Evolutionary conservation across 1,140 invertebrate species (phyloP).

Genomic region (Thaumatotibia leucotreta): DNA sequence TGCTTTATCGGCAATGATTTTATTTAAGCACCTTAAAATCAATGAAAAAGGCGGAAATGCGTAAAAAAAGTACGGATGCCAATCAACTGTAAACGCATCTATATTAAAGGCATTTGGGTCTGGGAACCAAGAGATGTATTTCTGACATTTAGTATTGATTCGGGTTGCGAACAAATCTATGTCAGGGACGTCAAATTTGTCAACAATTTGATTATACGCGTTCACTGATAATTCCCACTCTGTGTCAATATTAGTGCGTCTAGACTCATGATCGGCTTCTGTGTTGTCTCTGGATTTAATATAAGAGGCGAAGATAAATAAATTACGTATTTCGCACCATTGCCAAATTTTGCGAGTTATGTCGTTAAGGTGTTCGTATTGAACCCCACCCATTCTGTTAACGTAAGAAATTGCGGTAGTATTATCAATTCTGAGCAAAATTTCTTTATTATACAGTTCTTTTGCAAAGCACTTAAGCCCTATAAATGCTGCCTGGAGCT

Average conservation of each 20-base stretch:
- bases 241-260: conserved; percentile 25
- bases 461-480: conserved; percentile 34
- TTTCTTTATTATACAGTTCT: conserved; percentile 3
- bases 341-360: conserved; percentile 31
- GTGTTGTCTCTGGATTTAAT: conserved; percentile 35
- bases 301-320: conserved; percentile 32
- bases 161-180: background rate
- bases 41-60: background rate
- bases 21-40: background rate
- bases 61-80: background rate
- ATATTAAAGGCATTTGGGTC: background rate
- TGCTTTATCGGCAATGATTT: background rate
- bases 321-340: conserved; percentile 35
- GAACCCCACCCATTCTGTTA: conserved; percentile 33
- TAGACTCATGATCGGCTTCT: conserved; percentile 32
- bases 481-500: conserved; percentile 32
- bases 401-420: conserved; percentile 36
- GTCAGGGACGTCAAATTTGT: conserved; percentile 14
- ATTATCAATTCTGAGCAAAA: conserved; percentile 32
- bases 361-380: conserved; percentile 25
- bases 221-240: conserved; percentile 23
- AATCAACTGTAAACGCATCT: background rate
- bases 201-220: background rate
- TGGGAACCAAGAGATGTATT: background rate
- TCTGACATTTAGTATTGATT: background rate